Evolutionary conservation across 2,113 vertebrate species (phyloP).

Genomic region (Chionodraco myersi): DNA sequence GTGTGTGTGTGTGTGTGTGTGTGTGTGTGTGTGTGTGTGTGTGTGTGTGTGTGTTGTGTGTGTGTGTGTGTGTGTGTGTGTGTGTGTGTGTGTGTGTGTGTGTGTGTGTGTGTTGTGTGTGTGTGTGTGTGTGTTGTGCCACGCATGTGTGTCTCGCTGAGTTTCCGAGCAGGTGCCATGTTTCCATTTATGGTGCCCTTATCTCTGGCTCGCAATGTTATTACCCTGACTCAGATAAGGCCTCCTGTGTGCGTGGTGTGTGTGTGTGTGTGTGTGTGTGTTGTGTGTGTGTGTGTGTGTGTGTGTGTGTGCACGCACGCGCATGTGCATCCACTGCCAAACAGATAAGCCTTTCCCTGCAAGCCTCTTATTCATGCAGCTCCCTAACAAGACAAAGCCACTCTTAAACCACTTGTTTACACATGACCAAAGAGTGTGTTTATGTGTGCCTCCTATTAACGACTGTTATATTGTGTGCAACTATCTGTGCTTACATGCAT

Average conservation of each 20-base stretch:
- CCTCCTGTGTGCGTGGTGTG: conserved; percentile 11
- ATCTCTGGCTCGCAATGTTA: conserved; percentile 49
- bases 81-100: too few relatives aligned
- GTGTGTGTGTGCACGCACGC: neutral
- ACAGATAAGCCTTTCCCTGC: conserved; percentile 68
- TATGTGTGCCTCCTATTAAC: conserved; percentile 17
- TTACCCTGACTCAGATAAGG: conserved; percentile 60
- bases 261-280: conserved; percentile 6
- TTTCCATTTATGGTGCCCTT: conserved; percentile 58
- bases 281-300: conserved; percentile 4
- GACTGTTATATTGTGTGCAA: neutral
- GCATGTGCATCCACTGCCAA: conserved; percentile 23
- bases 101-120: too few relatives aligned
- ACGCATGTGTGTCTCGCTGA: neutral
- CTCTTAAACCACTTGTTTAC: conserved; percentile 51
- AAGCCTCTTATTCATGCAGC: conserved; percentile 66
- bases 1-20: conserved; percentile 10
- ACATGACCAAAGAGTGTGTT: conserved; percentile 47
- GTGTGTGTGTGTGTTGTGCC: too few relatives aligned
- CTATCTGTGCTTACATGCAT: conserved; percentile 24
- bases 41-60: conserved; percentile 14
- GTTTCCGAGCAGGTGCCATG: conserved; percentile 33
- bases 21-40: neutral
- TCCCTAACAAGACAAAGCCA: conserved; percentile 63
- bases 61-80: too few relatives aligned